A percentile compares a stretch with the other conserved stretches of the same genome.
Conservation (phyloP, 2,888 invertebrate genomes). For the Buathra laborator region DNA sequence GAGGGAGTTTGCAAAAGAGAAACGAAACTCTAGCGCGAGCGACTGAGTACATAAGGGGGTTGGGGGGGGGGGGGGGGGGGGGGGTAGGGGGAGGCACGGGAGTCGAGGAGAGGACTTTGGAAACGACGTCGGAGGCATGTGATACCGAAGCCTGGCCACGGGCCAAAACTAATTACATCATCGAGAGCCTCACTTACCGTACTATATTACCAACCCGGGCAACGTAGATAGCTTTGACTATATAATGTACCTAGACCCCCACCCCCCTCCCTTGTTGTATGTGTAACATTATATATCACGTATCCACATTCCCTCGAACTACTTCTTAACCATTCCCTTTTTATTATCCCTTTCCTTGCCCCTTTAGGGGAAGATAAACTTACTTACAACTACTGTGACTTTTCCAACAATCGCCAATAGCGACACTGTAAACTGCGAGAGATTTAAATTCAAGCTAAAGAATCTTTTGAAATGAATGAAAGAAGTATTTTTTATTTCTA, state of each 20-base stretch:
- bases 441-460: too few relatives aligned
- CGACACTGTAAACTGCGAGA: not conserved
- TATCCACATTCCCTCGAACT: not conserved
- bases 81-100: not conserved
- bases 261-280: too few relatives aligned
- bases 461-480: not conserved
- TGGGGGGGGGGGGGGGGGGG: not conserved
- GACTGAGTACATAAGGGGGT: constrained; percentile 10
- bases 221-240: constrained; percentile 43
- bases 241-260: constrained; percentile 1
- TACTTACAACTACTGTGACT: not conserved
- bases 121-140: constrained; percentile 56
- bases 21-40: constrained; percentile 21
- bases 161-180: constrained; percentile 68
- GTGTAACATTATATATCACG: not conserved
- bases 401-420: not conserved
- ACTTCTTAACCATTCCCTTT: not conserved
- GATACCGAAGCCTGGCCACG: constrained; percentile 62
- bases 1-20: constrained; percentile 16
- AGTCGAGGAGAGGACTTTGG: constrained; percentile 47
- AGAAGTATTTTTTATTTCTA: too few relatives aligned
- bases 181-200: constrained; percentile 63
- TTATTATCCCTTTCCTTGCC: not conserved
- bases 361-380: not conserved
- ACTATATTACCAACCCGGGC: constrained; percentile 30